Conservation (phyloP, 2,797 vertebrate species). For the Sandelia bainsii region DNA sequence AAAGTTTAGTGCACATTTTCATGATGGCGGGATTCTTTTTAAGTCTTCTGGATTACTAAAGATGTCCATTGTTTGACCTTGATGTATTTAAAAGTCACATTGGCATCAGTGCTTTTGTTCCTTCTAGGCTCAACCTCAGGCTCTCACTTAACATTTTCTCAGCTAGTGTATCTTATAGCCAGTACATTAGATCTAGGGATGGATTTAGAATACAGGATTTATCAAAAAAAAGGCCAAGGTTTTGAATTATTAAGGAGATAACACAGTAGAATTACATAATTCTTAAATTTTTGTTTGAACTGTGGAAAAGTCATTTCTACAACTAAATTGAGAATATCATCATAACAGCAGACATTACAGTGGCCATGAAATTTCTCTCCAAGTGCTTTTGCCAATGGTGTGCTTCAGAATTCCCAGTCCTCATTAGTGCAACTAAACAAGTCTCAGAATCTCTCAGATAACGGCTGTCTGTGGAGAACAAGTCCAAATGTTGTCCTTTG, state of each 20-base stretch:
- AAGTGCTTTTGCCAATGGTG: slow-evolving; percentile 16
- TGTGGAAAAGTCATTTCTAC: slow-evolving; percentile 3
- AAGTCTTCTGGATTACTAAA: slow-evolving; percentile 26
- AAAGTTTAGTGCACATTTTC: slow-evolving; percentile 30
- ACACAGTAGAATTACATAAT: neutral
- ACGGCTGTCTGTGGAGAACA: slow-evolving; percentile 26
- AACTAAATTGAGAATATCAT: slow-evolving; percentile 14
- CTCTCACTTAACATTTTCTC: slow-evolving; percentile 3
- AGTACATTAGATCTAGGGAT: slow-evolving; percentile 11
- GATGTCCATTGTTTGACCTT: slow-evolving; percentile 30
- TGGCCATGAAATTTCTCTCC: slow-evolving; percentile 23
- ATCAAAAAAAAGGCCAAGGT: neutral
- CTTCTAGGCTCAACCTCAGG: neutral
- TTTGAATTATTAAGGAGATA: neutral
- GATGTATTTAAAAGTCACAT: slow-evolving; percentile 13
- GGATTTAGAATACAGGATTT: slow-evolving; percentile 15
- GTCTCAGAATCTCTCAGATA: slow-evolving; percentile 31
- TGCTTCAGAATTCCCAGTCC: slow-evolving; percentile 47
- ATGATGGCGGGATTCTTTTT: slow-evolving; percentile 20
- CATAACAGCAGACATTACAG: slow-evolving; percentile 22
- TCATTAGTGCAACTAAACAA: slow-evolving; percentile 43
- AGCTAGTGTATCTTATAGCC: neutral
- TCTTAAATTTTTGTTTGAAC: neutral
- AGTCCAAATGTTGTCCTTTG: slow-evolving; percentile 32
- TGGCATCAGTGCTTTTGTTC: neutral